phyloP scores from a whole-genome alignment of 2,113 vertebrate genomes.

The Cyprinodon variegatus region DNA sequence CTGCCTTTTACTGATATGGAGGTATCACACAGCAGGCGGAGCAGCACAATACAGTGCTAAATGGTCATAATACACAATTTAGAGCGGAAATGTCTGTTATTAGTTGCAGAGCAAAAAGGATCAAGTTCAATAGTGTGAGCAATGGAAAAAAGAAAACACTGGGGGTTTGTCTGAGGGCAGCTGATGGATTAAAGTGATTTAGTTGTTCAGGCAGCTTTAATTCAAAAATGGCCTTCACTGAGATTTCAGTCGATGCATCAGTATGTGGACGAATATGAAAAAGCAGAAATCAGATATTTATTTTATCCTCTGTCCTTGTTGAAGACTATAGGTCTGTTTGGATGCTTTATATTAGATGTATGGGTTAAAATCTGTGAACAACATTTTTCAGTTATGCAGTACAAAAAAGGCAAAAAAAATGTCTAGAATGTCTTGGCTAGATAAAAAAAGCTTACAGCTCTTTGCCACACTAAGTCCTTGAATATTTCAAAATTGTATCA shows the following conservation, averaged over 20 bases:
- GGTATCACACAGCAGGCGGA: neutral
- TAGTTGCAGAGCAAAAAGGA: neutral
- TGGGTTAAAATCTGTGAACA: neutral
- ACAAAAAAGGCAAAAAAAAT: neutral
- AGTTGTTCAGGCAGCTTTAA: neutral
- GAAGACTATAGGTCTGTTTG: neutral
- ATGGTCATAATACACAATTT: neutral
- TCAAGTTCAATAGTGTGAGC: neutral
- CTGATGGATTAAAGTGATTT: neutral
- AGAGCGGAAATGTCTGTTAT: neutral
- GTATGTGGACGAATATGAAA: neutral
- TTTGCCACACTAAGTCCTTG: too few species aligned
- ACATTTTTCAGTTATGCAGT: neutral
- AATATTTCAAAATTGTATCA: too few species aligned
- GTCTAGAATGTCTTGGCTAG: too few species aligned
- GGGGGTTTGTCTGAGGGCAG: conserved; percentile 1
- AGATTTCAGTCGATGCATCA: neutral
- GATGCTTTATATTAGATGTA: neutral
- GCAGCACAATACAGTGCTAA: neutral
- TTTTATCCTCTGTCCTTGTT: neutral
- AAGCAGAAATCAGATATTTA: neutral
- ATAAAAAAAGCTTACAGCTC: too few species aligned
- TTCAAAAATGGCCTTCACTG: neutral
- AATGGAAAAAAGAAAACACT: conserved; percentile 1
- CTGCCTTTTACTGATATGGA: conserved; percentile 23